Base-by-base conservation (phyloP, 2,888 invertebrate species). In the Tanytarsus gracilentus region DNA sequence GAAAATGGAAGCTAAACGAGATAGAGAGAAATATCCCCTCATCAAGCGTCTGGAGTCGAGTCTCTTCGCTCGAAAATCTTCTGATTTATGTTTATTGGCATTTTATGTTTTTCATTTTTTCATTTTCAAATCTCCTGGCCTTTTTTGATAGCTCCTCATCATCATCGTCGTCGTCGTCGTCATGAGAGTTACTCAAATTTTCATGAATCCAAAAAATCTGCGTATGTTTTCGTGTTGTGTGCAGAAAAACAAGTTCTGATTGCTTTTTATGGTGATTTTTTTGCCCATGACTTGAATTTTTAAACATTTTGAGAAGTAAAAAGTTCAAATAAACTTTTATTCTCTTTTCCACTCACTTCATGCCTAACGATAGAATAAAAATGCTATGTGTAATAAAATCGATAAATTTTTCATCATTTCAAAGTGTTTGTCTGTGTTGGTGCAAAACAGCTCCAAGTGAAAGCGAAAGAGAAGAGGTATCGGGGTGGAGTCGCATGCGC, bases 61-160 rank as follows among this genome's bases (percentile, higher is more conserved):
- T 44, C n/a, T 21, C n/a, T 25, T 7, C 9, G 26, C 16, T 30
- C 30, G 58, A 58, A 58, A 58, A 58, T 58, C 58, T 53, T 30
- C 58, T 58, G 58, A 58, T 58, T 58, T 58, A 58, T 58, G 58
- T 58, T 58, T 58, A 58, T 58, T 58, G 58, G 48, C 44, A 58
- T 58, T 58, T 58, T 58, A 58, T 58, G 58, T 58, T 48, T 25
- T 25, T 26, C 30, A 30, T 48, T 40, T 39, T 55, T 25, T 36
- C 11, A 7, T 40, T 39, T 39, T 55, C 23, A 18, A 18, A 23
- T 11, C 18, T 9, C 9, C 21, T 40, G 9, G 16, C 11, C 11
- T 23, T 44, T 23, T 9, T 11, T 33, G 33, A 33, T 44, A 11
- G 30, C 53, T n/a, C n/a, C n/a, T n/a, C n/a, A n/a, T 53, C 49